Percentiles rank a stretch among this genome's conserved stretches.
Evolutionary conservation across 2,888 invertebrate species (phyloP).

Genomic region (Teinopalpus imperialis): DNA sequence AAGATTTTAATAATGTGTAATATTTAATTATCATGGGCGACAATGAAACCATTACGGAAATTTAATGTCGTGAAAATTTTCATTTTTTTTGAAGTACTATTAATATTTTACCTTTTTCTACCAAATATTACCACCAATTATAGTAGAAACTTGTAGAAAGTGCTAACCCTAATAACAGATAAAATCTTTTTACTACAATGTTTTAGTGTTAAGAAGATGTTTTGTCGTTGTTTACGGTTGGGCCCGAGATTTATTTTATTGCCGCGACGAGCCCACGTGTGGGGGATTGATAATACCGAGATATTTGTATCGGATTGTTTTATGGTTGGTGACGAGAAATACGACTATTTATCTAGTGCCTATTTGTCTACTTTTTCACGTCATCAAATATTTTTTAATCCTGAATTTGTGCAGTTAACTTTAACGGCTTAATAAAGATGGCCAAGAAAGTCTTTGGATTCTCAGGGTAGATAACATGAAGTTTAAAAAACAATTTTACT

Average conservation of each 20-base stretch:
- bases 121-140: no score
- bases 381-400: conserved; percentile 8
- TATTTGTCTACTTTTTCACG: conserved; percentile 9
- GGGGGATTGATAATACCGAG: conserved; percentile 44
- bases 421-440: conserved; percentile 11
- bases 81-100: no score
- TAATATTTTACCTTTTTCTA: no score
- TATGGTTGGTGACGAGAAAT: conserved; percentile 43
- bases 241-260: conserved; percentile 33
- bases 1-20: no score
- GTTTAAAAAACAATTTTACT: no score
- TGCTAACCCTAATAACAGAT: conserved; percentile 31
- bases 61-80: no score
- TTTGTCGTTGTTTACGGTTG: conserved; percentile 26
- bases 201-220: conserved; percentile 46
- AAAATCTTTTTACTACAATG: conserved; percentile 48
- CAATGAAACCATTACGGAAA: no score
- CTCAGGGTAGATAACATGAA: no score
- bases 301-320: conserved; percentile 37
- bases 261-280: conserved; percentile 25
- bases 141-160: no score
- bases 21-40: no score
- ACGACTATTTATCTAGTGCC: conserved; percentile 30
- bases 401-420: conserved; percentile 2
- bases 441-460: no score